Evolutionary conservation across 2,113 vertebrate species (phyloP).

Genomic region (Lipophrys pholis): DNA sequence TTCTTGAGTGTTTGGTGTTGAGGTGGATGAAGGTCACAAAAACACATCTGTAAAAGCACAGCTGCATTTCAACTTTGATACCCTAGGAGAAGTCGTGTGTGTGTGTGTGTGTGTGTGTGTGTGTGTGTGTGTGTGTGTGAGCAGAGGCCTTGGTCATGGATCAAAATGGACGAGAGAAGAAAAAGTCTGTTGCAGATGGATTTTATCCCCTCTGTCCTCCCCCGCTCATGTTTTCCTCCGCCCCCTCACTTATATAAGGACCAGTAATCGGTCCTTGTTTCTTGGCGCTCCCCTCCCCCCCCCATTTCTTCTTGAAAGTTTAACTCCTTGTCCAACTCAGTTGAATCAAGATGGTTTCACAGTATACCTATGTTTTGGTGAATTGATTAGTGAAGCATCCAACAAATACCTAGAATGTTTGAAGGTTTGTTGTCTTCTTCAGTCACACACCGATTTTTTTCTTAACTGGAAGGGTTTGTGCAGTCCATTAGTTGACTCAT

Average conservation of each 20-base stretch:
- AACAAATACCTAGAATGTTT: constrained; percentile 9
- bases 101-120: constrained; percentile 46
- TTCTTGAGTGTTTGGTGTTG: constrained; percentile 44
- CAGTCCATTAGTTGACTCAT: constrained; percentile 26
- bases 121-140: constrained; percentile 32
- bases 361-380: no score
- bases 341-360: no score
- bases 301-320: constrained; percentile 30
- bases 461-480: neutral
- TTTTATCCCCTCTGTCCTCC: constrained; percentile 24
- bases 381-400: neutral
- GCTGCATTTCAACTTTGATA: constrained; percentile 68
- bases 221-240: constrained; percentile 48
- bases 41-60: constrained; percentile 80
- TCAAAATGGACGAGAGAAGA: constrained; percentile 30
- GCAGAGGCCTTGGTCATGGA: constrained; percentile 31
- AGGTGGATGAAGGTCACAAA: constrained; percentile 50
- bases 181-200: constrained; percentile 63
- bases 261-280: constrained; percentile 27
- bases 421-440: neutral
- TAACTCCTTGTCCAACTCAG: neutral
- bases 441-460: neutral
- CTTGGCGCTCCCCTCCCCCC: constrained; percentile 12
- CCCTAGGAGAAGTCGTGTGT: constrained; percentile 50
- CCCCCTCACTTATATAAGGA: constrained; percentile 65